A percentile compares a stretch with the other conserved stretches of the same genome.
Conservation (phyloP, 2,797 vertebrate species). For the Eleutherodactylus coqui region DNA sequence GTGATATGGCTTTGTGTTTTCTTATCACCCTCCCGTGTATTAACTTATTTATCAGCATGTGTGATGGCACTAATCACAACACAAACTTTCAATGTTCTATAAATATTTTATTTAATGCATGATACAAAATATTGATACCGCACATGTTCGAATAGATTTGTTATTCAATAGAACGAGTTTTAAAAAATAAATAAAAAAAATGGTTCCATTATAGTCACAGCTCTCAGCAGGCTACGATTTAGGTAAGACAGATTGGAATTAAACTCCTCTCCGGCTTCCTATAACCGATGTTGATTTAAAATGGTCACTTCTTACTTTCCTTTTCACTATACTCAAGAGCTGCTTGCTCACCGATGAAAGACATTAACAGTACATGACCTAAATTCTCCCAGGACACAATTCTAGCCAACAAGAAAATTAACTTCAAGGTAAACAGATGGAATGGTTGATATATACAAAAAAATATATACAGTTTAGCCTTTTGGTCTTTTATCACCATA, state of each 20-base stretch:
- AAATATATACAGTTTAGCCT: constrained; percentile 44
- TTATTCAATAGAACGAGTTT: too few species aligned
- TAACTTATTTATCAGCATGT: too few species aligned
- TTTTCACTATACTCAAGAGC: constrained; percentile 23
- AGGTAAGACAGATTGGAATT: not conserved
- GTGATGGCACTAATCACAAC: too few species aligned
- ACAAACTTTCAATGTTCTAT: too few species aligned
- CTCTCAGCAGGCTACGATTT: not conserved
- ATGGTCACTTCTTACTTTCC: constrained; percentile 19
- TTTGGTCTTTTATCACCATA: constrained; percentile 57
- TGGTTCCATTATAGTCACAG: not conserved
- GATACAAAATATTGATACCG: too few species aligned
- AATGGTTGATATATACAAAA: constrained; percentile 49
- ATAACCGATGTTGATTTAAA: constrained; percentile 12
- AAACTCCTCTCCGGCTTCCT: not conserved
- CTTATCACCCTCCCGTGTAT: too few species aligned
- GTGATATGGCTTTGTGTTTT: too few species aligned
- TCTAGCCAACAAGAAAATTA: constrained; percentile 59
- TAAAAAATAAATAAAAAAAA: too few species aligned
- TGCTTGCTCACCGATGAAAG: constrained; percentile 26
- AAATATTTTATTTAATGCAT: too few species aligned
- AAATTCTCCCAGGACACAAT: constrained; percentile 51
- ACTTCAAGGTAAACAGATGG: constrained; percentile 59
- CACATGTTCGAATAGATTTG: too few species aligned
- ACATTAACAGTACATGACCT: constrained; percentile 41